Conservation (phyloP, 2,113 vertebrate genomes). For the Scomber scombrus region DNA sequence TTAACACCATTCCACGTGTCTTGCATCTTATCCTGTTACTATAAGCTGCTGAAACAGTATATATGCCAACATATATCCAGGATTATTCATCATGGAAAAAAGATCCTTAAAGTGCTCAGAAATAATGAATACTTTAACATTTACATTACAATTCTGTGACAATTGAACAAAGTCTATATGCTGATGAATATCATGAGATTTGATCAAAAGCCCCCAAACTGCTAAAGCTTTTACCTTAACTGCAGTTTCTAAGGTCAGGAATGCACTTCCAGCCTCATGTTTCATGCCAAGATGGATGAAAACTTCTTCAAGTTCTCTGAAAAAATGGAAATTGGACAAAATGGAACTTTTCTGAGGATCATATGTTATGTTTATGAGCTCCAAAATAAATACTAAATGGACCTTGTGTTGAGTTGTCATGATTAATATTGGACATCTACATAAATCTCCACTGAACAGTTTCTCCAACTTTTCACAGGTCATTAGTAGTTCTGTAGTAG, state of each 20-base stretch:
- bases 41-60: no score
- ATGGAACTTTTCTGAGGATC: background rate
- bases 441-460: background rate
- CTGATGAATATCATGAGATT: no score
- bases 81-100: no score
- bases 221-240: background rate
- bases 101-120: no score
- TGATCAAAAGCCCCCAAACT: no score
- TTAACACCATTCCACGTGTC: no score
- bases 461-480: background rate
- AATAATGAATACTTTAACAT: no score
- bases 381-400: background rate
- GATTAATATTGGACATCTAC: background rate
- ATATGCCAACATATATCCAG: no score
- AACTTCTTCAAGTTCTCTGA: background rate
- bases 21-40: no score
- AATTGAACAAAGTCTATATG: no score
- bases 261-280: background rate
- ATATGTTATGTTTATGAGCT: background rate
- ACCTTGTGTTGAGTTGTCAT: background rate
- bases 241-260: background rate
- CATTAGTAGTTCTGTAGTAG: background rate
- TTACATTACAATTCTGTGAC: no score
- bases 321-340: no score
- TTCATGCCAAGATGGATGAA: background rate